Evolutionary conservation across 2,113 vertebrate species (phyloP), one percentile per base, ranked within the genome.

Genomic region (Pogona vitticeps): DNA sequence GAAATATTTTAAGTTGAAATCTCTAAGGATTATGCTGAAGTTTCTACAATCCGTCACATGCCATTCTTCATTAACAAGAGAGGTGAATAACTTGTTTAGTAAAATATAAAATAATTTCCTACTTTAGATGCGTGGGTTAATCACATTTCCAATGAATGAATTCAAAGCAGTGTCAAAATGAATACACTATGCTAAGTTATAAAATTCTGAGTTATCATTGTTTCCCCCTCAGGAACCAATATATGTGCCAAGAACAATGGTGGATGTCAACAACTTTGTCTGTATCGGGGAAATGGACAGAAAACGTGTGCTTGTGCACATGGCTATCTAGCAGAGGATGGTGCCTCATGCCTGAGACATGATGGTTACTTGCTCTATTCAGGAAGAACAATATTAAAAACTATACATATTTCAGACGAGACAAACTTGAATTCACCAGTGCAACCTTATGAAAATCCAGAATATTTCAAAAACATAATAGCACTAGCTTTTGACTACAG

Each of bases 361-460:
- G 97, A 98, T 89, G 99, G 98, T 4, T 99, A 99, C 95, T 96
- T 99, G 56, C 96, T 99, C 5, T 99, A 98, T 95, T 99, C 98
- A 0, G 99, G 99, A 88, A 98, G 99, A 95, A 99, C 98, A 68
- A 98, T 99, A 89, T 87, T 99, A 56, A 99, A 99, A 94, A 99
- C 98, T 91, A 98, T 99, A 90, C 99, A 99, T 96, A 97, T 99
- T 33, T 99, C 98, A 3, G 98, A 99, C 92, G 98, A 99, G 92
- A 98, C 93, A 77, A 98, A 99, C 95, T 95, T 99, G 89, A 99
- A 99, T 92, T 98, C 98, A 33, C 99, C 99, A 5, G 92, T 99
- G 31, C 97, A 97, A 88, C 98, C 99, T 0, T 98, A 98, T 17
- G 98, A 99, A 93, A 99, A 98, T 81, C 97, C 98, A 0, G 94